A percentile compares a stretch with the other conserved stretches of the same genome.
phyloP scores from a whole-genome alignment of 2,797 vertebrate genomes.

The Uromys caudimaculatus region DNA sequence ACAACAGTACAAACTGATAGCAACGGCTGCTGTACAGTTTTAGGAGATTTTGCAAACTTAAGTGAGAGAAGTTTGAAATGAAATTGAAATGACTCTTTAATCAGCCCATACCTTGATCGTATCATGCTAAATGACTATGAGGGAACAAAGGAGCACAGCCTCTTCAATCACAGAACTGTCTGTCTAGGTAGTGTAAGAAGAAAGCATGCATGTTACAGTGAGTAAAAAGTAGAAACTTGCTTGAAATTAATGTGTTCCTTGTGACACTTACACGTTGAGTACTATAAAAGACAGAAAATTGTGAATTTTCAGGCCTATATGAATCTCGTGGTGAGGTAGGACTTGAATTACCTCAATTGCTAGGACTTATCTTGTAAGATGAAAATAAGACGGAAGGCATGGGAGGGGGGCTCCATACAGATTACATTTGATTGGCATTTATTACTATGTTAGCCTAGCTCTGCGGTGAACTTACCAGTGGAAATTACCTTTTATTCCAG shows the following conservation, averaged over 20 bases:
- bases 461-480: slow-evolving; percentile 27
- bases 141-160: background rate
- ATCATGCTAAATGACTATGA: background rate
- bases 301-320: background rate
- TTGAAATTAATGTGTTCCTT: slow-evolving; percentile 46
- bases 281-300: slow-evolving; percentile 1
- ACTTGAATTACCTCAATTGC: background rate
- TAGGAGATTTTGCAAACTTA: slow-evolving; percentile 50
- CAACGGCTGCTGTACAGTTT: background rate
- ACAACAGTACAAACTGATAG: background rate
- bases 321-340: background rate
- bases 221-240: slow-evolving; percentile 9
- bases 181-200: slow-evolving; percentile 5
- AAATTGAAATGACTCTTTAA: slow-evolving; percentile 42
- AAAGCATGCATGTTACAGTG: background rate
- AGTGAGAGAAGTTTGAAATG: background rate
- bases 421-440: slow-evolving; percentile 27
- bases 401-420: background rate
- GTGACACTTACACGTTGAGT: background rate
- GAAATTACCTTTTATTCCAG: slow-evolving; percentile 13
- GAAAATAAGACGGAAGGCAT: slow-evolving; percentile 29
- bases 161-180: background rate
- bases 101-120: background rate
- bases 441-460: background rate
- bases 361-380: background rate